Conservation (phyloP, 2,888 invertebrate species). For the Lithophane ornitopus region DNA sequence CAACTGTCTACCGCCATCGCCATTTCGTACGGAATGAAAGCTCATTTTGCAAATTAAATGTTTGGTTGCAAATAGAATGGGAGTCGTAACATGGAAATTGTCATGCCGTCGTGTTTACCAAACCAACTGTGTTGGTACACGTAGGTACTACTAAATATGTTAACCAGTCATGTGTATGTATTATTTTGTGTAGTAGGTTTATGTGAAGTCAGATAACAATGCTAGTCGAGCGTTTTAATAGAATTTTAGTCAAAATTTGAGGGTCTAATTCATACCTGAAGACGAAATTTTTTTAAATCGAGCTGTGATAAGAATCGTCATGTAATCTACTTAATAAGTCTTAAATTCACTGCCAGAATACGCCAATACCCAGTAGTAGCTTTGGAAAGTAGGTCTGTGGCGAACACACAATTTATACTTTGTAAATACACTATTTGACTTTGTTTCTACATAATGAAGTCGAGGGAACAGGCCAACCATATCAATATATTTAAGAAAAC, state of each 20-base stretch:
- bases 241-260: neutral
- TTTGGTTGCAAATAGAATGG: slow-evolving; percentile 59
- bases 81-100: slow-evolving; percentile 61
- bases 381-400: neutral
- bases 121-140: slow-evolving; percentile 43
- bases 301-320: neutral
- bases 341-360: neutral
- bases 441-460: neutral
- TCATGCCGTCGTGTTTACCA: slow-evolving; percentile 60
- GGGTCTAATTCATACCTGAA: no score
- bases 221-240: neutral
- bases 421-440: neutral
- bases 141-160: slow-evolving; percentile 46
- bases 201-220: neutral
- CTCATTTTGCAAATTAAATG: slow-evolving; percentile 67
- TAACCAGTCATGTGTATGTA: slow-evolving; percentile 21
- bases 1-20: slow-evolving; percentile 45
- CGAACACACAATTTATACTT: neutral
- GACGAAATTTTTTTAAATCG: no score
- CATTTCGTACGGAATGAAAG: slow-evolving; percentile 56
- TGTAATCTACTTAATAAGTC: neutral
- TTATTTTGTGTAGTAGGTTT: slow-evolving; percentile 20
- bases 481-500: no score
- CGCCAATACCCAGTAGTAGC: neutral
- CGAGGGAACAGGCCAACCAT: no score